phyloP scores from a whole-genome alignment of 2,113 vertebrate species.

The Aleadryas rufinucha region DNA sequence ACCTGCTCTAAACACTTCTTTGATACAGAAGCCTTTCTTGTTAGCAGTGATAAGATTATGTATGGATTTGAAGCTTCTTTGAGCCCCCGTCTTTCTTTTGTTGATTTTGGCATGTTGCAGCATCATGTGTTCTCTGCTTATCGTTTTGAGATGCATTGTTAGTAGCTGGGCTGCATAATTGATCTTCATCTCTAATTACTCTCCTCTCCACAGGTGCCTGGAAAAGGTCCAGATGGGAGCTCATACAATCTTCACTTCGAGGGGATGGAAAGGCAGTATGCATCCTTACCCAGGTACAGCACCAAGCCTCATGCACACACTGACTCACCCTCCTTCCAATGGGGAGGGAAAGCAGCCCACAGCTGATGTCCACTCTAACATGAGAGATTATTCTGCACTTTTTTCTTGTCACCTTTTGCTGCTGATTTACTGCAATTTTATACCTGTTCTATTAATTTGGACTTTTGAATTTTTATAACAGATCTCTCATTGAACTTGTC shows the following conservation, averaged over 20 bases:
- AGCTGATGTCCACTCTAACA: slow-evolving; percentile 14
- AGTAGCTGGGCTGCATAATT: slow-evolving; percentile 68
- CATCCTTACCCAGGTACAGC: slow-evolving; percentile 83
- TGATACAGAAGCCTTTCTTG: neutral
- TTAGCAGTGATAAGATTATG: slow-evolving; percentile 48
- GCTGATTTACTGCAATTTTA: slow-evolving; percentile 48
- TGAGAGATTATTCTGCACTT: slow-evolving; percentile 36
- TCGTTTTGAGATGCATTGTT: slow-evolving; percentile 68
- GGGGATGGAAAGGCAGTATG: slow-evolving; percentile 80
- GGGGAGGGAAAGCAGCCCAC: slow-evolving; percentile 4
- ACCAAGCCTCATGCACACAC: neutral
- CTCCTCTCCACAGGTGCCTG: slow-evolving; percentile 81
- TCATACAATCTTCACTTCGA: slow-evolving; percentile 75
- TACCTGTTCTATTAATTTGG: slow-evolving; percentile 61
- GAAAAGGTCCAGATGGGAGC: slow-evolving; percentile 79
- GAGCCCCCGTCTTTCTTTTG: slow-evolving; percentile 49
- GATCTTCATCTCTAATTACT: slow-evolving; percentile 75
- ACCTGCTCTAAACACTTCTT: neutral
- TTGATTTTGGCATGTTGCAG: slow-evolving; percentile 64
- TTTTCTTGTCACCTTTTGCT: slow-evolving; percentile 28
- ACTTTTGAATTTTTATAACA: slow-evolving; percentile 39
- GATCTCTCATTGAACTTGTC: slow-evolving; percentile 55
- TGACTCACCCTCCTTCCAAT: neutral
- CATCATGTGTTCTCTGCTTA: slow-evolving; percentile 65
- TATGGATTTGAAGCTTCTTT: slow-evolving; percentile 24